Base-by-base conservation (phyloP, 2,113 vertebrate genomes). In the Paracanthobrama guichenoti region DNA sequence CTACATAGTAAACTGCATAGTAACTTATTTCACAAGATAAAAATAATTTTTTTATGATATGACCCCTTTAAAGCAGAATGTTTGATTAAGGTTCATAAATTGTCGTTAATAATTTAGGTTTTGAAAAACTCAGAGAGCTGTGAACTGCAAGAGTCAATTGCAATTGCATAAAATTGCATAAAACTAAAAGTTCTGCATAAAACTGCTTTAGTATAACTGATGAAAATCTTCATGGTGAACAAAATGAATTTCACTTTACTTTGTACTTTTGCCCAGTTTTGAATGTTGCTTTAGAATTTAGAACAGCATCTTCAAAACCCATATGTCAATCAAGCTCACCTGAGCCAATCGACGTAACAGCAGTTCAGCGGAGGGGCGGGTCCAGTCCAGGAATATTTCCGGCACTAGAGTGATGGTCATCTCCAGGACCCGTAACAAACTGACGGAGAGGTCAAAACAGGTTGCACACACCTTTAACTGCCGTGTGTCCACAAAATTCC, bases 401-500 rank as follows among this genome's bases (percentile, higher is more conserved):
- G 98, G 97, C 0, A 98, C 97, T 92, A 99, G 92, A 0, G 97
- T 99, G 86, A 98, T 94, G 0, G 98, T 98, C 98, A 99, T 99
- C 88, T 99, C 98, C 91, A 99, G 91, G 64, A 99, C 98, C 0
- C 98, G 95, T 86, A 99, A 94, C 91, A 99, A 92, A 90, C 97
- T 99, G 87, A 99, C 98, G 0, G 98, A 99, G 76, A 99, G 95
- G 94, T 99, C 98, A 24, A 99, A 99, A 93, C 98, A 99, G 22
- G 98, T 99, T 55, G 98, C 98, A 0, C 98, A 99, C 86, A 99
- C 98, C 90, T 99, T 99, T 86, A 99, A 94, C 93, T 99, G 98
- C 53, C 98, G 94, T 18, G 97, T 99, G 93, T 99, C 98, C 88
- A 99, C 97, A 0, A 98, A 99, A 91, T 99, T 99, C 73, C 98